Evolutionary conservation across 2,797 vertebrate species (phyloP).

Genomic region (Astyanax mexicanus): DNA sequence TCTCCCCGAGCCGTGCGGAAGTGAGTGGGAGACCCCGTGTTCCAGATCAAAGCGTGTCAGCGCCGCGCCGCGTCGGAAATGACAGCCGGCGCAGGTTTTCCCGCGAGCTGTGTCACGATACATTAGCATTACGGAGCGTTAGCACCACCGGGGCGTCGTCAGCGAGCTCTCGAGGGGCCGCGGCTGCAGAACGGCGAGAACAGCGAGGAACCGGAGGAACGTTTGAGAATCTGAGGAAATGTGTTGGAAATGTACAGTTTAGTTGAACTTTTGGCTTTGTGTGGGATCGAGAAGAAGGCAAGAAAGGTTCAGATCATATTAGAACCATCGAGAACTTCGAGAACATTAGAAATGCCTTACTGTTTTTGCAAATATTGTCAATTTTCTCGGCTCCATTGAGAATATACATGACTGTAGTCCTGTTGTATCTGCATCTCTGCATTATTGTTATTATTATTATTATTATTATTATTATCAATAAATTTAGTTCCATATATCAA

Average conservation of each 20-base stretch:
- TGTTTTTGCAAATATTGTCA: neutral
- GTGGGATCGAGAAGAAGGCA: neutral
- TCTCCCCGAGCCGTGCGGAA: neutral
- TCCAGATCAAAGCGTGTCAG: conserved; percentile 35
- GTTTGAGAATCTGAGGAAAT: neutral
- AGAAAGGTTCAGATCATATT: neutral
- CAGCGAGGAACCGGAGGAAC: conserved; percentile 5
- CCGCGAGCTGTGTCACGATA: neutral
- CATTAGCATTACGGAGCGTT: conserved; percentile 2
- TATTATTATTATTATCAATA: too few species aligned
- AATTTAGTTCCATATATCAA: too few species aligned
- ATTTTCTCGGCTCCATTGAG: too few species aligned
- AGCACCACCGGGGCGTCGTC: neutral
- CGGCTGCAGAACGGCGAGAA: neutral
- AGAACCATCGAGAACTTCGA: neutral
- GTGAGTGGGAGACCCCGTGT: conserved; percentile 19
- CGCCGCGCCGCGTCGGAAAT: neutral
- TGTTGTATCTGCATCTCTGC: too few species aligned
- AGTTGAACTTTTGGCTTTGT: neutral
- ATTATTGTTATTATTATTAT: too few species aligned
- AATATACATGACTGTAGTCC: too few species aligned
- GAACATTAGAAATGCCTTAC: neutral
- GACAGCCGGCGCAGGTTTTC: neutral
- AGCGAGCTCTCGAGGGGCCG: neutral
- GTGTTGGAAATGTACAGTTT: neutral